Evolutionary conservation across 2,888 invertebrate genomes (phyloP), one percentile per base, ranked within the genome.

Genomic region (Fragum sueziense): DNA sequence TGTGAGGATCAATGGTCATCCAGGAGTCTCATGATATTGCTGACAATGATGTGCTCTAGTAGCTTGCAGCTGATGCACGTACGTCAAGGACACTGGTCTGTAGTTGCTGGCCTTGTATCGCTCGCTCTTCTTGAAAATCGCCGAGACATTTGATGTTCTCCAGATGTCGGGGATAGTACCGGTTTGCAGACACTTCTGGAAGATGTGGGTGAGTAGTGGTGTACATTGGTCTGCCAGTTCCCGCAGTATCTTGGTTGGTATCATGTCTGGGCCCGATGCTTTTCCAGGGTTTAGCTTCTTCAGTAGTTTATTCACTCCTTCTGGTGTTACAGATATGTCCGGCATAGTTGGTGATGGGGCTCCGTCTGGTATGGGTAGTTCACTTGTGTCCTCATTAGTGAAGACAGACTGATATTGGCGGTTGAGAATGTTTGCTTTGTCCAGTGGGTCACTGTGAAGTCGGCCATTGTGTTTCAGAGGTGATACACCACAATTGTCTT

Each of bases 371-470:
- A n/a, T n/a, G n/a, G n/a, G 34, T 1, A n/a, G 69, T 41, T 7
- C 69, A 68, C 22, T 68, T 31, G 25, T 57, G 27, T 34, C 34
- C 6, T 65, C 51, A 4, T 57, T n/a, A 11, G 59, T 74, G 22
- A 47, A 54, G 20, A 59, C 57, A 57, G 69, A 37, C 37, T 37
- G 37, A 14, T 75, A 6, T 52, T 77, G 77, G 2, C 34, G 22
- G 34, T 77, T 77, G 0, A 77, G 51, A 20, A 77, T 77, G 37
- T 67, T 77, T 0, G 77, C 72, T 29, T 76, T n/a, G n/a, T n/a
- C n/a, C n/a, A n/a, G n/a, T n/a, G n/a, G n/a, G n/a, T n/a, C n/a
- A n/a, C n/a, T n/a, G n/a, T n/a, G n/a, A n/a, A n/a, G n/a, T n/a
- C n/a, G n/a, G n/a, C n/a, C n/a, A n/a, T n/a, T n/a, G n/a, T n/a